Base-by-base conservation (phyloP, 2,797 vertebrate species). In the Stomatorhinus walkeri region DNA sequence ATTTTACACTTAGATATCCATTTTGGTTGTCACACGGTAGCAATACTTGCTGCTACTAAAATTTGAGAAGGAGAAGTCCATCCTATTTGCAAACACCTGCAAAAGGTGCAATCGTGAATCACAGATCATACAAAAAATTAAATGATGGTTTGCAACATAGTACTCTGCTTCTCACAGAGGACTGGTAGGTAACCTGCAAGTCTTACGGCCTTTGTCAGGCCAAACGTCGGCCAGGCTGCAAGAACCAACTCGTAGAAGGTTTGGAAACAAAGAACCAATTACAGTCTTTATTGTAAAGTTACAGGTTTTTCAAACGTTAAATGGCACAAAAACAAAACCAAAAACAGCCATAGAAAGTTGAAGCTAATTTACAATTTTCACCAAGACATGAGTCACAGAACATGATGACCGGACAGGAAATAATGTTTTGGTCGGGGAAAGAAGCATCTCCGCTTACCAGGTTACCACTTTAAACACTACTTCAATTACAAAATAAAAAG, bases 331-430 rank as follows among this genome's bases (percentile, higher is more conserved):
- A 81, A 81, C 76, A 81, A 81, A 81, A 81, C 76, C 93, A 87
- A 96, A 97, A 96, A 99, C 94, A 97, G 97, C 97, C 97, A 97
- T 97, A 95, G 95, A 96, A 96, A 94, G 91, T 95, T 95, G 96
- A 96, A 95, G 97, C 93, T 94, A 91, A 90, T 91, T 93, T 94
- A 96, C 95, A 96, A 90, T 93, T 93, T 93, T 93, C 94, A 93
- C 94, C 93, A 96, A 94, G 93, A 92, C 90, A 93, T 93, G 93
- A 95, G 94, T 95, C 95, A 96, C 95, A 96, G 91, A 94, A 93
- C 92, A 95, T 92, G 92, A 92, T 92, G 95, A 92, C 93, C 94
- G 93, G 90, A 93, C 93, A 94, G 89, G 91, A 94, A 93, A 94
- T 93, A 96, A 95, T 92, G 91, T 91, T 91, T 91, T 92, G 93